Conservation (phyloP, 1,140 invertebrate species). For the Littorina saxatilis region DNA sequence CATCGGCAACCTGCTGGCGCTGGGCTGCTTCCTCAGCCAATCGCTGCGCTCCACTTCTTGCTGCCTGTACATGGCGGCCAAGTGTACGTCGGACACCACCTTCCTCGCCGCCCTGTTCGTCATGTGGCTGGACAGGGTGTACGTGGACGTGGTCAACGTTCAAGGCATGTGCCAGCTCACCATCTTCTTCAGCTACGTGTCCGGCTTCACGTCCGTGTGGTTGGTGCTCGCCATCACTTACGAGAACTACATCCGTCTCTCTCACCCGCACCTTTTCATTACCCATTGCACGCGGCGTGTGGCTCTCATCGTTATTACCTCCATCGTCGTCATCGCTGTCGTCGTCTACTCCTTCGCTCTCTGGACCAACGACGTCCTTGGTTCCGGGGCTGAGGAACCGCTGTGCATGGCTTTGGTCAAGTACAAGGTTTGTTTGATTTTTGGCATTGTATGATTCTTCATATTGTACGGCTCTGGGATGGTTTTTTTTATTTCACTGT, state of each 20-base stretch:
- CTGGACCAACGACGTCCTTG: conserved; percentile 51
- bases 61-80: conserved; percentile 59
- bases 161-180: conserved; percentile 67
- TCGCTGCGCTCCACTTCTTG: conserved; percentile 53
- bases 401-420: conserved; percentile 33
- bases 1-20: conserved; percentile 52
- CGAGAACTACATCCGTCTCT: conserved; percentile 49
- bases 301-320: conserved; percentile 56
- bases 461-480: too few species aligned
- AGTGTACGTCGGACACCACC: conserved; percentile 54
- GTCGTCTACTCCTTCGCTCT: conserved; percentile 65
- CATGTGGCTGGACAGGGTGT: conserved; percentile 78
- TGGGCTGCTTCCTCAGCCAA: conserved; percentile 52
- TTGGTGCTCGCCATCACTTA: conserved; percentile 66
- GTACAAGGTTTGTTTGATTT: too few species aligned
- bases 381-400: neutral
- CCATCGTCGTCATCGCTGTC: conserved; percentile 53
- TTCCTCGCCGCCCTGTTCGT: conserved; percentile 56
- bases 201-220: conserved; percentile 73
- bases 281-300: conserved; percentile 47
- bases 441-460: too few species aligned
- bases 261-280: neutral
- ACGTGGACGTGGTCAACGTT: conserved; percentile 69
- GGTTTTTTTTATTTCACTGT: too few species aligned
- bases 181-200: conserved; percentile 69